Conservation (phyloP, 1,140 invertebrate species). For the Catajapyx aquilonaris region DNA sequence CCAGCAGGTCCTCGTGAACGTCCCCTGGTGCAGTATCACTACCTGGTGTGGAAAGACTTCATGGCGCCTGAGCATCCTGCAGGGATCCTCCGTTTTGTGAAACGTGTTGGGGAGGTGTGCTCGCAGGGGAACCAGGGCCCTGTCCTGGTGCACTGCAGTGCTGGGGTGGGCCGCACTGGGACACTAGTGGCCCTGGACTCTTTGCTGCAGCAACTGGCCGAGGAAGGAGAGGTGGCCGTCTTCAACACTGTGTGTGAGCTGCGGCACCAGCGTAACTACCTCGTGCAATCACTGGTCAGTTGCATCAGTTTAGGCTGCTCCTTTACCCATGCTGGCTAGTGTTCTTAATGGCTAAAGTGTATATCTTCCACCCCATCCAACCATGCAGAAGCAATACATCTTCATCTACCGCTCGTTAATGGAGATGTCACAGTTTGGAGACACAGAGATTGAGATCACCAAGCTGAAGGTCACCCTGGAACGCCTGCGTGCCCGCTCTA, state of each 20-base stretch:
- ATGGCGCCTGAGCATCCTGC: slow-evolving; percentile 79
- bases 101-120: slow-evolving; percentile 70
- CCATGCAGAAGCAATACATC: slow-evolving; percentile 82
- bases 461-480: slow-evolving; percentile 46
- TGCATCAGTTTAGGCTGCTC: too few relatives aligned
- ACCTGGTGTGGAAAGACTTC: slow-evolving; percentile 87
- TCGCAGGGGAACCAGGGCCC: slow-evolving; percentile 51
- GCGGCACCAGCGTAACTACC: slow-evolving; percentile 70
- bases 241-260: slow-evolving; percentile 78
- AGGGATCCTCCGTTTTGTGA: slow-evolving; percentile 73
- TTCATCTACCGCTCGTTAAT: slow-evolving; percentile 89
- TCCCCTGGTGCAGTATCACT: slow-evolving; percentile 77
- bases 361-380: slow-evolving; percentile 4
- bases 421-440: slow-evolving; percentile 81
- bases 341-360: neutral
- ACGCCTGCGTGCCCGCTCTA: slow-evolving; percentile 41
- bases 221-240: slow-evolving; percentile 61
- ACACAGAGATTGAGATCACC: slow-evolving; percentile 61
- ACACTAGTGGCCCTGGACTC: slow-evolving; percentile 78
- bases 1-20: slow-evolving; percentile 36
- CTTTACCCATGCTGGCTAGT: too few relatives aligned
- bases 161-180: slow-evolving; percentile 78
- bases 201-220: slow-evolving; percentile 57
- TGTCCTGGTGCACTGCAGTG: slow-evolving; percentile 59
- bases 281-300: slow-evolving; percentile 71